Evolutionary conservation across 2,113 vertebrate species (phyloP), one percentile per base, ranked within the genome.

Genomic region (Eurypyga helias): DNA sequence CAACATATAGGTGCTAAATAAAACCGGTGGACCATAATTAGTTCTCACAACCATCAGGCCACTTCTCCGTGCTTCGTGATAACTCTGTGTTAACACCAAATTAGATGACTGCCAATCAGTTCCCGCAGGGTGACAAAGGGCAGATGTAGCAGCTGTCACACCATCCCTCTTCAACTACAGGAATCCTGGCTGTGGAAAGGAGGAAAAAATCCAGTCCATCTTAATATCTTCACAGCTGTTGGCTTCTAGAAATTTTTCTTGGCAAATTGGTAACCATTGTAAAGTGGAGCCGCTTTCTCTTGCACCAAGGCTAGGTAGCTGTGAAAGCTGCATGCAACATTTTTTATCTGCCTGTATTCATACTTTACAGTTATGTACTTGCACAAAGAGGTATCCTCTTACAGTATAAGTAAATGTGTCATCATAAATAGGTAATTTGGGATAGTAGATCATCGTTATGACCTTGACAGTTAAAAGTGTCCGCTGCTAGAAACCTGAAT

Each of bases 61-160:
- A 60, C 72, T 82, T 90, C 62, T 82, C 48, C 62, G 73, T 79
- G 52, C 78, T 75, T 61, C 7, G 5, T 82, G 94, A 78, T 91
- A 92, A 91, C 87, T 87, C 48, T 51, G 55, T 79, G 69, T 84
- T 95, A 84, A 71, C 87, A 94, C 89, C 83, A 78, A 73, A 95
- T 95, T 83, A 96, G 83, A 75, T 89, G 51, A 89, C 93, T 89
- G 83, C 72, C 25, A 75, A 13, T 94, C 87, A 86, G 38, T 84
- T 95, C 76, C 80, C 0, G 0, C 80, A 87, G 91, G 72, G 69
- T 96, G 93, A 91, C 67, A 77, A 54, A 89, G 76, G 93, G 83
- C 86, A 82, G 76, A 81, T 82, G 77, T 64, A 91, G 87, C 95
- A 95, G 96, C 94, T 96, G 89, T 92, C 91, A 84, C 43, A 66